Evolutionary conservation across 2,113 vertebrate species (phyloP).

Genomic region (Protobothrops mucrosquamatus): DNA sequence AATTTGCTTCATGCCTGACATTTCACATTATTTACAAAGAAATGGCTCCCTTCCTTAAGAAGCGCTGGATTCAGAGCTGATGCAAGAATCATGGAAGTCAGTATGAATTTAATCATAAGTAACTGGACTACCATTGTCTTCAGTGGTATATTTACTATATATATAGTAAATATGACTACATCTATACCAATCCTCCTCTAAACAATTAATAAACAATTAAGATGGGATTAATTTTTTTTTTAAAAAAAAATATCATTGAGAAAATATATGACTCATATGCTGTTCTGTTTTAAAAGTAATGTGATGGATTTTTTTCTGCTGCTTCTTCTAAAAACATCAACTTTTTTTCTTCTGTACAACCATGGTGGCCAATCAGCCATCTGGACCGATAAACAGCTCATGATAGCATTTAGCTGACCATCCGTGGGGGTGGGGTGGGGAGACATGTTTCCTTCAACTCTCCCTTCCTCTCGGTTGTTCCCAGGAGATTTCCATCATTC

Average conservation of each 20-base stretch:
- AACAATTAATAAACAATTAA: not conserved
- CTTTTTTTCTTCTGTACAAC: too few relatives aligned
- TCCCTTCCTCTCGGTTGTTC: constrained; percentile 46
- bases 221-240: not conserved
- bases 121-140: not conserved
- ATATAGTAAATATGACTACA: not conserved
- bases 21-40: not conserved
- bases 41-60: not conserved
- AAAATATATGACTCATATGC: not conserved
- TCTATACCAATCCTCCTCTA: not conserved
- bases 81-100: not conserved
- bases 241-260: not conserved
- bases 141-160: not conserved
- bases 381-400: not conserved
- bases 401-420: not conserved
- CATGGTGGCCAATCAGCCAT: not conserved
- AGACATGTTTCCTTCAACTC: constrained; percentile 12
- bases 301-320: not conserved
- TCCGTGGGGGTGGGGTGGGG: constrained; percentile 12
- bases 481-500: constrained; percentile 66
- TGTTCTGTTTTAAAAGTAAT: not conserved
- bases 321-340: not conserved
- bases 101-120: not conserved
- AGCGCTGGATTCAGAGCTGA: not conserved
- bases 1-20: not conserved